phyloP scores from a whole-genome alignment of 2,888 invertebrate species.

The Leptopilina syphax region DNA sequence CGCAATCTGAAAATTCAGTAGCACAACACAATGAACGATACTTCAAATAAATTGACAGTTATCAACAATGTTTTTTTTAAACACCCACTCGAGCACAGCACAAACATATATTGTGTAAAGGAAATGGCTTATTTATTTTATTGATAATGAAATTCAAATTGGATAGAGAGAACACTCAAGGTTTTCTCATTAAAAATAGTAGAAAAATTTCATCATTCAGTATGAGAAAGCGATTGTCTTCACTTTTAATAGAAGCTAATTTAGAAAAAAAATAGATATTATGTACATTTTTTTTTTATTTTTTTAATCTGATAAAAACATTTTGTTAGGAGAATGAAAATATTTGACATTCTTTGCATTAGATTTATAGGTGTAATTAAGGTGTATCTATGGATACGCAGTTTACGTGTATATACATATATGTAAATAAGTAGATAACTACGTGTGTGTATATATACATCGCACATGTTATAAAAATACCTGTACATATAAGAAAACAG shows the following conservation, averaged over 20 bases:
- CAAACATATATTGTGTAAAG: background rate
- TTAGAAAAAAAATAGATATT: background rate
- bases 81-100: no score
- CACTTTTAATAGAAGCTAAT: background rate
- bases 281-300: no score
- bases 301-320: slow-evolving; percentile 13
- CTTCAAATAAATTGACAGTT: no score
- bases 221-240: background rate
- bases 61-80: no score
- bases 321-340: slow-evolving; percentile 23
- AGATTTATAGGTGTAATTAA: slow-evolving; percentile 39
- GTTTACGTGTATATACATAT: background rate
- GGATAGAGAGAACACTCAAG: background rate
- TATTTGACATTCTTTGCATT: slow-evolving; percentile 34
- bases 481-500: slow-evolving; percentile 8
- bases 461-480: background rate
- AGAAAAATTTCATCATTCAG: slow-evolving; percentile 11
- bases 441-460: background rate
- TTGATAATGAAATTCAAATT: slow-evolving; percentile 7
- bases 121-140: slow-evolving; percentile 25
- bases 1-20: no score
- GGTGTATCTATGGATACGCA: slow-evolving; percentile 11
- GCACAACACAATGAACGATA: no score
- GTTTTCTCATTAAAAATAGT: slow-evolving; percentile 9
- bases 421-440: slow-evolving; percentile 22